Base-by-base conservation (phyloP, 2,797 vertebrate genomes). In the Spondyliosoma cantharus region DNA sequence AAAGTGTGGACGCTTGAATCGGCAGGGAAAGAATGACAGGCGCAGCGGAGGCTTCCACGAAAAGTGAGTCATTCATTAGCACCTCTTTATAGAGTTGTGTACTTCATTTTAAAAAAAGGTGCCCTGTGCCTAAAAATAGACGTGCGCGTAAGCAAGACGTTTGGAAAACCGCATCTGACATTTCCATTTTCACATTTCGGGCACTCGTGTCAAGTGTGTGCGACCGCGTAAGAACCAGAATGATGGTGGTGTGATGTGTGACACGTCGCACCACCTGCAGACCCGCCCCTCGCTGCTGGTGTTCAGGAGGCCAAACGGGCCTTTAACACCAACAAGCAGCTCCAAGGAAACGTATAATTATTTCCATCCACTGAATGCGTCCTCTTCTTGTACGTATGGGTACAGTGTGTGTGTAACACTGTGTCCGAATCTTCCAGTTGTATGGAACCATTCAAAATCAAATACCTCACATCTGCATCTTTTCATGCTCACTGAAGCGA, bases 101-200 rank as follows among this genome's bases (percentile, higher is more conserved):
- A 81, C 75, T 68, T 77, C 16, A 19, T 81, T 82, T 61, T 57
- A 19, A 49, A 73, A 73, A 88, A 81, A 76, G 45, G 72, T 53
- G 43, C 65, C 20, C 46, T 67, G 67, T 61, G 57, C 14, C 76
- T 90, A 85, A 89, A 92, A 87, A 92, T 89, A 92, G 86, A 45
- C 7, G 37, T 37, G 0, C 73, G 13, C 22, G 11, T 24, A 17
- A 74, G 43, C 45, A 65, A 42, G 59, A 49, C 43, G 52, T 48
- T 85, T 67, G 82, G 84, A 90, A 93, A 89, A 87, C 60, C 24
- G 11, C 58, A 62, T 71, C 16, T 58, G 9, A 78, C 77, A 53
- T 91, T 92, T 92, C 88, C 89, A 92, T 83, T 87, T 79, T 76
- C 70, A 54, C 70, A 81, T 76, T 74, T 77, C 27, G 20, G 25